phyloP scores from a whole-genome alignment of 1,140 invertebrate species.

The Rhizoglyphus robini region DNA sequence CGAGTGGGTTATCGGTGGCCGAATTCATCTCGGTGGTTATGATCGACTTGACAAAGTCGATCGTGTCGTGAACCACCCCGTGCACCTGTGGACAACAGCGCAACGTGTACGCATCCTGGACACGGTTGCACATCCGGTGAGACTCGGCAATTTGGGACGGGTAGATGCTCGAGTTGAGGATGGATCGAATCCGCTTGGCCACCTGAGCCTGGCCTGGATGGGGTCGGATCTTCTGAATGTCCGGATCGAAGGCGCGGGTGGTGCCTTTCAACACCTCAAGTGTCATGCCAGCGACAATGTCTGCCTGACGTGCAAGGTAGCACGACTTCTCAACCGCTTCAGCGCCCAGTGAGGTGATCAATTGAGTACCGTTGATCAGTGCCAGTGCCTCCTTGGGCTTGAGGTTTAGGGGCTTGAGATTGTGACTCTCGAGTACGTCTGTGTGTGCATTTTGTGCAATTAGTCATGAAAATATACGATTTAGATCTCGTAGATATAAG shows the following conservation, averaged over 20 bases:
- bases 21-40: conserved; percentile 55
- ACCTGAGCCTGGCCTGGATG: conserved; percentile 52
- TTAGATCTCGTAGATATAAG: too few relatives aligned
- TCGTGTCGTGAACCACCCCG: conserved; percentile 54
- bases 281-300: conserved; percentile 54
- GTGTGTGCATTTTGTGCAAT: too few relatives aligned
- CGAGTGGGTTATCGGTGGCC: conserved; percentile 58
- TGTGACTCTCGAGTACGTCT: conserved; percentile 39
- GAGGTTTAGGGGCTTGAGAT: conserved; percentile 45
- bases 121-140: conserved; percentile 52
- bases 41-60: conserved; percentile 49
- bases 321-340: conserved; percentile 50
- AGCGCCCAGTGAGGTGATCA: conserved; percentile 54
- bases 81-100: conserved; percentile 55
- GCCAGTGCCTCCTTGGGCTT: conserved; percentile 55
- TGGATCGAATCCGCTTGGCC: conserved; percentile 45
- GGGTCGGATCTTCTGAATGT: conserved; percentile 51
- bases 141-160: conserved; percentile 56
- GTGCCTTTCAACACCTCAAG: conserved; percentile 59
- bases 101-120: conserved; percentile 60
- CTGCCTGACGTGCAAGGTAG: conserved; percentile 49
- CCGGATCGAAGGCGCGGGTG: conserved; percentile 51
- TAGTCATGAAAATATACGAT: too few relatives aligned
- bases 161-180: conserved; percentile 52
- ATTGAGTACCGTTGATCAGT: conserved; percentile 58